Conservation (phyloP, 2,113 vertebrate genomes). For the Okapia johnstoni region DNA sequence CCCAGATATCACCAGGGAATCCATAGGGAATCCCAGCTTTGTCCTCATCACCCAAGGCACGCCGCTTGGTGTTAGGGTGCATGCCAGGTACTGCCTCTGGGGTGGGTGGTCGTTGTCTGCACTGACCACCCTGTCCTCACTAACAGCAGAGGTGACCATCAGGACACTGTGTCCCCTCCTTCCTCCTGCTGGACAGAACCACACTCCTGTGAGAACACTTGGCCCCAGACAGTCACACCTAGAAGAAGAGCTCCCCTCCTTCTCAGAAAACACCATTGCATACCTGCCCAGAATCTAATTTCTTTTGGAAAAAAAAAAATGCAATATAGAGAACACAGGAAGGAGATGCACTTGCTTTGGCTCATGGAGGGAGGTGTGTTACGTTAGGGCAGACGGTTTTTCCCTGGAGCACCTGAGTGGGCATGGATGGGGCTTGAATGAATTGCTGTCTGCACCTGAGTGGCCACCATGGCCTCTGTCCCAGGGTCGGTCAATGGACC, state of each 20-base stretch:
- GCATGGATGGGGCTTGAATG: accelerated
- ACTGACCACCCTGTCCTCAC: accelerated
- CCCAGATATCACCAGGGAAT: background rate
- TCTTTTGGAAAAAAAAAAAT: background rate
- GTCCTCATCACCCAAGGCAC: background rate
- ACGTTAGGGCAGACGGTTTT: background rate
- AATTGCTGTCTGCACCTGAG: background rate
- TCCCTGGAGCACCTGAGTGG: background rate
- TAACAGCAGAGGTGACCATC: accelerated
- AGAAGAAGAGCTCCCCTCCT: accelerated
- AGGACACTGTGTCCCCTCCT: background rate
- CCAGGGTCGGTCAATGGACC: accelerated
- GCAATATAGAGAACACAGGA: background rate
- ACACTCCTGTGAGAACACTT: accelerated
- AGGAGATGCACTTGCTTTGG: background rate
- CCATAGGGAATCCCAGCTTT: background rate
- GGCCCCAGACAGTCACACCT: accelerated
- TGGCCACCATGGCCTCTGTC: accelerated
- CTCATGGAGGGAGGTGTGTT: background rate
- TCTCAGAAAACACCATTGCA: background rate
- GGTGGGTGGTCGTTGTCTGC: no score
- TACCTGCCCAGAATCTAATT: background rate
- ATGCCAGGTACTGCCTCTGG: background rate
- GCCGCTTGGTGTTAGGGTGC: accelerated
- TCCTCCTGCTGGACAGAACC: background rate